Percentiles rank a stretch among this genome's conserved stretches.
Conservation (phyloP, 2,797 vertebrate genomes). For the Spinibarbus caldwelli region DNA sequence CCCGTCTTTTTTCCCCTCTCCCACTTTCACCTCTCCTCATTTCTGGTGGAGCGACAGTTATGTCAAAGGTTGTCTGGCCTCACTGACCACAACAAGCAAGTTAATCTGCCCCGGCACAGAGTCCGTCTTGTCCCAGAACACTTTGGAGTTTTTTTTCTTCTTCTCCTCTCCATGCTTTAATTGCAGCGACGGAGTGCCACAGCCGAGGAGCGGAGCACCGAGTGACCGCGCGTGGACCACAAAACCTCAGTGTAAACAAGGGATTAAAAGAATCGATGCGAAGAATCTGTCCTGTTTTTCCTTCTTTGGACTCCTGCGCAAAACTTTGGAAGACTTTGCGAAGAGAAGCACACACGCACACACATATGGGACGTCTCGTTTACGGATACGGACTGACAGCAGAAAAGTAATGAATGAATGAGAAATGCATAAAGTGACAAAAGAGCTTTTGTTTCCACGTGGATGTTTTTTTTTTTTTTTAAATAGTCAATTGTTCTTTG, state of each 20-base stretch:
- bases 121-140: slow-evolving; percentile 58
- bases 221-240: slow-evolving; percentile 58
- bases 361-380: slow-evolving; percentile 27
- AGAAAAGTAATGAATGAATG: slow-evolving; percentile 46
- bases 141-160: slow-evolving; percentile 48
- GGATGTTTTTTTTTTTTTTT: no score
- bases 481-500: slow-evolving; percentile 56
- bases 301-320: slow-evolving; percentile 50
- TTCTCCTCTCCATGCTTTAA: slow-evolving; percentile 76
- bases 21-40: slow-evolving; percentile 51
- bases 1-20: slow-evolving; percentile 55
- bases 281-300: slow-evolving; percentile 40
- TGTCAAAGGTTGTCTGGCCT: slow-evolving; percentile 95
- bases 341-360: background rate
- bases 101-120: slow-evolving; percentile 78
- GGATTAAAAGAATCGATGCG: slow-evolving; percentile 55
- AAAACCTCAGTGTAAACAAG: slow-evolving; percentile 63
- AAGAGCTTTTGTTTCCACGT: slow-evolving; percentile 33
- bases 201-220: slow-evolving; percentile 70
- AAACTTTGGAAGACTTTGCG: slow-evolving; percentile 52
- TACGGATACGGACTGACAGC: slow-evolving; percentile 26
- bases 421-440: slow-evolving; percentile 45
- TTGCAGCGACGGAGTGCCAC: slow-evolving; percentile 74
- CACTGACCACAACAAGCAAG: slow-evolving; percentile 88
- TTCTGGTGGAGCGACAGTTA: slow-evolving; percentile 65